Percentiles rank a stretch among this genome's conserved stretches.
phyloP scores from a whole-genome alignment of 2,797 vertebrate species.

The Darevskia nairensis region DNA sequence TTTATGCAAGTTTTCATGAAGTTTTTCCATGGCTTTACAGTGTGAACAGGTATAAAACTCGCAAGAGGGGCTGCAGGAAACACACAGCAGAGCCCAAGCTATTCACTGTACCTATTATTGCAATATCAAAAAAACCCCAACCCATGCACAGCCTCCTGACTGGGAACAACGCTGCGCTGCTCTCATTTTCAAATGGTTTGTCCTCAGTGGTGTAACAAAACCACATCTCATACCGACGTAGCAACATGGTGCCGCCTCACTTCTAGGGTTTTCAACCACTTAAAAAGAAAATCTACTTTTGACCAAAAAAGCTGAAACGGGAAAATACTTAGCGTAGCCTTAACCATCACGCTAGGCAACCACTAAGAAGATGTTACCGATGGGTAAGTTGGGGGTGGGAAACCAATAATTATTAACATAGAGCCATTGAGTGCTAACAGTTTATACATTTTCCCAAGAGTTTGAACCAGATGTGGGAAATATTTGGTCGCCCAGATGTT shows the following conservation, averaged over 20 bases:
- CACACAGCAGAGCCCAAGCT: neutral
- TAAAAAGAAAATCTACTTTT: neutral
- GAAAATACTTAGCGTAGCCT: no score
- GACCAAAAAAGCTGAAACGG: neutral
- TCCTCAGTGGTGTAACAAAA: neutral
- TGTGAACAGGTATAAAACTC: neutral
- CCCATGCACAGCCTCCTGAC: no score
- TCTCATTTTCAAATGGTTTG: neutral
- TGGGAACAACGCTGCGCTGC: neutral
- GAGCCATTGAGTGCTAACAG: conserved; percentile 8
- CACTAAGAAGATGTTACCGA: neutral
- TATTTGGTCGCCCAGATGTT: no score
- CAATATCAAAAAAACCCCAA: neutral
- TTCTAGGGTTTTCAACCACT: no score
- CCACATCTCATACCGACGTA: neutral
- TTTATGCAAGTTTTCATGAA: neutral
- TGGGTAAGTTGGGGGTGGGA: accelerated
- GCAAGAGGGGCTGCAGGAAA: neutral
- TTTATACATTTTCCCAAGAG: conserved; percentile 28
- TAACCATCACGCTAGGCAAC: neutral
- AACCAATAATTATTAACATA: neutral
- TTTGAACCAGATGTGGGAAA: no score
- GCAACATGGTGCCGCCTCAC: neutral
- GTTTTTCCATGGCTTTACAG: neutral
- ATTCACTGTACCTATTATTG: neutral